A percentile compares a stretch with the other conserved stretches of the same genome.
Conservation (phyloP, 2,888 invertebrate genomes). For the Campoletis raptor region DNA sequence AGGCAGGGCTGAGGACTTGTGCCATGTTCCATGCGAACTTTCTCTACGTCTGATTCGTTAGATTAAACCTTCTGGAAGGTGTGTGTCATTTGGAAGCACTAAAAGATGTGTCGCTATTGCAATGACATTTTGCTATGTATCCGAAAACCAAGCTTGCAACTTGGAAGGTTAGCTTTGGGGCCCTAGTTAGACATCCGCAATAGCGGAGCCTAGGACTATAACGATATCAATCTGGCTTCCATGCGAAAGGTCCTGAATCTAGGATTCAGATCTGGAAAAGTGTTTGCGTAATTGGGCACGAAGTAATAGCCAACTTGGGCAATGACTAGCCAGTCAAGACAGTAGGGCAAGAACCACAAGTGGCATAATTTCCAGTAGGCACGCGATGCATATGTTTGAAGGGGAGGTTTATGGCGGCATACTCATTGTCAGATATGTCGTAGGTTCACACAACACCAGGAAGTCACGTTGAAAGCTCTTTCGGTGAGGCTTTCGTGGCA, state of each 20-base stretch:
- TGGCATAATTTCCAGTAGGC: conserved; percentile 1
- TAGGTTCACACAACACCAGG: not conserved
- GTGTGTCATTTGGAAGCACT: not conserved
- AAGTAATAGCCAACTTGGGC: too few relatives aligned
- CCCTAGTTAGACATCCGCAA: not conserved
- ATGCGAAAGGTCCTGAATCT: not conserved
- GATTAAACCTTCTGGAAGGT: not conserved
- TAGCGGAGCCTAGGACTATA: not conserved
- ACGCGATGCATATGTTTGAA: not conserved
- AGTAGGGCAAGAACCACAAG: not conserved
- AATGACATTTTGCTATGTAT: not conserved
- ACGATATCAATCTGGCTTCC: not conserved
- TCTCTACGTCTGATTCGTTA: not conserved
- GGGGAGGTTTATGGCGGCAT: not conserved
- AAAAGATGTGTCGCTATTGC: not conserved
- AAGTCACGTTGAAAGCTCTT: conserved; percentile 15
- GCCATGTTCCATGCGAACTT: not conserved
- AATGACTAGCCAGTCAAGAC: not conserved
- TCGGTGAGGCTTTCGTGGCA: not conserved
- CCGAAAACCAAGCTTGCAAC: not conserved
- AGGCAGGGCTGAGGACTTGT: not conserved
- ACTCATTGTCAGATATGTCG: not conserved
- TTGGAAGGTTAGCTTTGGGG: not conserved
- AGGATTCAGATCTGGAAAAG: not conserved
- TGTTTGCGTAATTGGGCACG: too few relatives aligned